Evolutionary conservation across 2,797 vertebrate genomes (phyloP).

Genomic region (Sebastes taczanowskii): DNA sequence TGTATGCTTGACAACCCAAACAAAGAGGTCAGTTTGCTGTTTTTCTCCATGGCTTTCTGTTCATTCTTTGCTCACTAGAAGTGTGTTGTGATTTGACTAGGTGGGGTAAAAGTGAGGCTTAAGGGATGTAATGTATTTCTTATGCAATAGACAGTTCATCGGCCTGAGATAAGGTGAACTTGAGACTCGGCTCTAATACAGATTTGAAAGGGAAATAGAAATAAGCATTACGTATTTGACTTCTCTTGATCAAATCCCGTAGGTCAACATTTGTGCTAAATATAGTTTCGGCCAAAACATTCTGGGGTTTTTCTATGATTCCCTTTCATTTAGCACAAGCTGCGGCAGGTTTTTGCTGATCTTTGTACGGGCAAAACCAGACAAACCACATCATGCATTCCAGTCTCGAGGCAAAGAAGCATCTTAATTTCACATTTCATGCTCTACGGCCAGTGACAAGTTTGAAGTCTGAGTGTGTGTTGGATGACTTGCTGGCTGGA

Average conservation of each 20-base stretch:
- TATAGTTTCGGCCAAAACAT: conserved; percentile 32
- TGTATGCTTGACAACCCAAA: conserved; percentile 93
- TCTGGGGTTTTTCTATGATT: conserved; percentile 40
- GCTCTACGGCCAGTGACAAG: conserved; percentile 32
- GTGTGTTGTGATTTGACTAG: conserved; percentile 22
- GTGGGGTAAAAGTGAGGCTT: conserved; percentile 9
- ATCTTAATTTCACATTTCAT: conserved; percentile 60
- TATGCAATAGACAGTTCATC: neutral
- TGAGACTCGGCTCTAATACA: conserved; percentile 6
- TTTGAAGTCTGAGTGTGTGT: conserved; percentile 23
- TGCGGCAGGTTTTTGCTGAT: conserved; percentile 57
- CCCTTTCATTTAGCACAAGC: conserved; percentile 55
- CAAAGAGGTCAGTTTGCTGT: conserved; percentile 85
- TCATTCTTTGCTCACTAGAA: neutral
- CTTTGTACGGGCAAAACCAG: conserved; percentile 51
- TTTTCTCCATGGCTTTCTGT: neutral
- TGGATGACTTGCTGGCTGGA: conserved; percentile 15
- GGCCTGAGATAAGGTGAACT: neutral
- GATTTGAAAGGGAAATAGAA: conserved; percentile 18
- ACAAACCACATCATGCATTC: conserved; percentile 63
- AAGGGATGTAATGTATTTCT: conserved; percentile 28
- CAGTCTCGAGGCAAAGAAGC: conserved; percentile 19
- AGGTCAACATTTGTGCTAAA: conserved; percentile 60
- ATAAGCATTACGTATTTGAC: conserved; percentile 22
- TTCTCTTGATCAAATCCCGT: conserved; percentile 30